phyloP scores from a whole-genome alignment of 2,113 vertebrate genomes.

The Apteryx owenii region DNA sequence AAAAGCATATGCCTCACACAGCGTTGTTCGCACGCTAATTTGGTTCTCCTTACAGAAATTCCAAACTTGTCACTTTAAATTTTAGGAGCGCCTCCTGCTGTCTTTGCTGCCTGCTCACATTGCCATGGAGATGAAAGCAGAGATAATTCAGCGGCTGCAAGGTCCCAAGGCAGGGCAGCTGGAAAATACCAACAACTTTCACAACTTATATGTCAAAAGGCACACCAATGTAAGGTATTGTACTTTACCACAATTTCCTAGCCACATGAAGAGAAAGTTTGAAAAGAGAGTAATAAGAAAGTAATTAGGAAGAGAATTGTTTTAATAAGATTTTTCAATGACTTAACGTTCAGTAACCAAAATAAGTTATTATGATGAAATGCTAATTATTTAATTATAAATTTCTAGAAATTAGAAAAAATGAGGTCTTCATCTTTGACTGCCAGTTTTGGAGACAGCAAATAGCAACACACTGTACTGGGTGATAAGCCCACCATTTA shows the following conservation, averaged over 20 bases:
- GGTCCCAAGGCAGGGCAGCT: slow-evolving; percentile 94
- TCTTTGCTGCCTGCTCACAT: slow-evolving; percentile 96
- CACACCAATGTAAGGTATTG: slow-evolving; percentile 95
- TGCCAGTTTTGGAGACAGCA: background rate
- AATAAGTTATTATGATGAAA: background rate
- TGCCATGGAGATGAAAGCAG: slow-evolving; percentile 97
- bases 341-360: background rate
- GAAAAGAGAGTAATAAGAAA: background rate
- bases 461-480: background rate
- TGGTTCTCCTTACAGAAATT: background rate
- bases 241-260: background rate
- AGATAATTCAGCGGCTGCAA: slow-evolving; percentile 97
- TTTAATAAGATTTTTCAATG: background rate
- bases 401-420: background rate
- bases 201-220: slow-evolving; percentile 96
- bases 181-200: slow-evolving; percentile 98
- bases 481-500: background rate
- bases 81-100: slow-evolving; percentile 92
- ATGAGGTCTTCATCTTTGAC: background rate
- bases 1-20: background rate
- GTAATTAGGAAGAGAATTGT: background rate
- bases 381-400: background rate
- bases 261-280: background rate
- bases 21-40: background rate
- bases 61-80: background rate